Base-by-base conservation (phyloP, 2,888 invertebrate genomes). In the Ditula angustiorana region DNA sequence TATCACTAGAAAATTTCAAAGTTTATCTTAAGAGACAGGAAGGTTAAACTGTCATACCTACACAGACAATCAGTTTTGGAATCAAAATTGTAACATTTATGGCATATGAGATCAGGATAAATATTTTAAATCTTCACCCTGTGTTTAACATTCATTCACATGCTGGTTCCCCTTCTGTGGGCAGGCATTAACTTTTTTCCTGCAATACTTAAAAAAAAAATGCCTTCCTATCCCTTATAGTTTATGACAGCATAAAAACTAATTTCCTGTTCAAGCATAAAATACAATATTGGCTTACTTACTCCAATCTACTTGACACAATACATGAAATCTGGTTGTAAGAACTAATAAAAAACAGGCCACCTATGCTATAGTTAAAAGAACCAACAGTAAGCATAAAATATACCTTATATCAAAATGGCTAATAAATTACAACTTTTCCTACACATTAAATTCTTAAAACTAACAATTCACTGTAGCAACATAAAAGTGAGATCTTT, bases 401-500 rank as follows among this genome's bases (percentile, higher is more conserved):
- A 74, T 70, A 69, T 71, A 26, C 30, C 56, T 75, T 72, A 78
- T 75, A 74, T 76, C 61, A 69, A 76, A 75, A 77, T 74, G 70
- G 71, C 69, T 74, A 73, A 74, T 73, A 74, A 72, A 72, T 79
- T 80, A 76, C 28, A 75, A 67, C 68, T 67, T 52, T 64, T 69
- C 65, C 63, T 60, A 71, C 59, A 66, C 70, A 71, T 47, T 69
- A 69, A 65, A 70, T 58, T 68, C 79, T 67, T 75, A 73, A 16
- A 67, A 52, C 68, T 71, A 74, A 65, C 67, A 69, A 71, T 73
- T 71, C 76, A 83, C 85, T 84, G 84, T 77, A 76, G 72, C 70
- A 86, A 88, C 78, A 87, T 88, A 88, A 87, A 81, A 83, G 86
- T 85, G 89, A 90, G 87, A 88, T 85, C 86, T 77, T 70, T 71